Evolutionary conservation across 2,888 invertebrate genomes (phyloP).

Genomic region (Hesperia comma): DNA sequence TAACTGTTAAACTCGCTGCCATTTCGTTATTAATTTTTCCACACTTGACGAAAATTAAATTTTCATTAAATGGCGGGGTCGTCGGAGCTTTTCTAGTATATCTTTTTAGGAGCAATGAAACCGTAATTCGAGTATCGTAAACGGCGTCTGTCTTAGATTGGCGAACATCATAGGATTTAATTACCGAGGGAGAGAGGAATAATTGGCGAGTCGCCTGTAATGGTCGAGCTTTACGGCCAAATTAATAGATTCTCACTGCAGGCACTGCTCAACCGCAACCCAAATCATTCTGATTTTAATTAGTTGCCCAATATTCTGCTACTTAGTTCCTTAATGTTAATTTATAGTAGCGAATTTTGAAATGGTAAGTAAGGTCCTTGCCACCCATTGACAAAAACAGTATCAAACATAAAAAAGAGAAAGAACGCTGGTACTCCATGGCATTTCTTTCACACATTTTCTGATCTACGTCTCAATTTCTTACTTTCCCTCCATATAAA

Average conservation of each 20-base stretch:
- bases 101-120: conserved; percentile 75
- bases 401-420: no score
- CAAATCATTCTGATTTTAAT: conserved; percentile 70
- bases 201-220: conserved; percentile 78
- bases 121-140: conserved; percentile 77
- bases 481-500: conserved; percentile 16
- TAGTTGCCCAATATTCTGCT: conserved; percentile 61
- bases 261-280: conserved; percentile 59
- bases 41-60: conserved; percentile 19
- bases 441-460: not conserved
- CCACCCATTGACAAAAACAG: no score
- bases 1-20: not conserved
- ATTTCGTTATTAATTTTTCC: conserved; percentile 3
- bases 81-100: conserved; percentile 49
- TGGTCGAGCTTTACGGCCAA: conserved; percentile 73
- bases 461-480: not conserved
- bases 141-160: conserved; percentile 77
- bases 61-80: conserved; percentile 35
- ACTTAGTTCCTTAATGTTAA: conserved; percentile 50
- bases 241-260: conserved; percentile 78
- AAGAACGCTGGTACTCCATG: no score
- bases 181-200: conserved; percentile 75
- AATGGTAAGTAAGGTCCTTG: no score
- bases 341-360: conserved; percentile 41
- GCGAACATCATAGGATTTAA: conserved; percentile 80